Evolutionary conservation across 2,797 vertebrate species (phyloP).

Genomic region (Sebastes dallii): DNA sequence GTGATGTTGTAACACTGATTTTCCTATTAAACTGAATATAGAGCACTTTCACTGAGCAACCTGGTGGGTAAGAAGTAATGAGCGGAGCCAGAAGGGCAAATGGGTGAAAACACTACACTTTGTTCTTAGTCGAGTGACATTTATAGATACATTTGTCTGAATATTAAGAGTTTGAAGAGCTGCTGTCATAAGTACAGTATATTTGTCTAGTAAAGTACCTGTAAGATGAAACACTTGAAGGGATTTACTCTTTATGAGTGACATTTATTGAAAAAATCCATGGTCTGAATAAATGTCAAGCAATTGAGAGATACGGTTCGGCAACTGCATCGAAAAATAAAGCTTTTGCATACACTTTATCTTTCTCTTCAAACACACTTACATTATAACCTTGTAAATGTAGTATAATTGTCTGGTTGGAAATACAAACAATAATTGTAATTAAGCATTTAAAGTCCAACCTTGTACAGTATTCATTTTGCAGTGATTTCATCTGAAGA

Average conservation of each 20-base stretch:
- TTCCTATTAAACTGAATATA: slow-evolving; percentile 15
- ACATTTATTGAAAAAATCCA: slow-evolving; percentile 29
- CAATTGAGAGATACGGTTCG: neutral
- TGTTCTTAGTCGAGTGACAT: slow-evolving; percentile 17
- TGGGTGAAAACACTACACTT: neutral
- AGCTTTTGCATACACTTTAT: neutral
- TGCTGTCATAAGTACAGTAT: neutral
- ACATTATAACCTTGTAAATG: neutral
- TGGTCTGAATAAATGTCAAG: slow-evolving; percentile 40
- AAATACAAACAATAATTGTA: neutral
- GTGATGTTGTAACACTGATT: slow-evolving; percentile 31
- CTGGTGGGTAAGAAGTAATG: slow-evolving; percentile 17
- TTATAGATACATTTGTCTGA: slow-evolving; percentile 32
- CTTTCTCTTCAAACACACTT: slow-evolving; percentile 5
- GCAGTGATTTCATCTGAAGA: neutral
- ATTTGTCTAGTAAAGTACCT: slow-evolving; percentile 35
- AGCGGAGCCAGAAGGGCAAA: slow-evolving; percentile 7
- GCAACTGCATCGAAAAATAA: neutral
- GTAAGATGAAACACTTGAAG: slow-evolving; percentile 27
- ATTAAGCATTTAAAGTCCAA: neutral
- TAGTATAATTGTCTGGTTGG: neutral
- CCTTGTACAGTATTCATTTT: neutral
- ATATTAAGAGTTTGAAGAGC: slow-evolving; percentile 6
- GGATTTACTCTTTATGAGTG: slow-evolving; percentile 19
- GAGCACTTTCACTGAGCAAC: slow-evolving; percentile 13